Percentiles rank a stretch among this genome's conserved stretches.
Evolutionary conservation across 1,140 invertebrate species (phyloP).

Genomic region (Zophobas atratus): DNA sequence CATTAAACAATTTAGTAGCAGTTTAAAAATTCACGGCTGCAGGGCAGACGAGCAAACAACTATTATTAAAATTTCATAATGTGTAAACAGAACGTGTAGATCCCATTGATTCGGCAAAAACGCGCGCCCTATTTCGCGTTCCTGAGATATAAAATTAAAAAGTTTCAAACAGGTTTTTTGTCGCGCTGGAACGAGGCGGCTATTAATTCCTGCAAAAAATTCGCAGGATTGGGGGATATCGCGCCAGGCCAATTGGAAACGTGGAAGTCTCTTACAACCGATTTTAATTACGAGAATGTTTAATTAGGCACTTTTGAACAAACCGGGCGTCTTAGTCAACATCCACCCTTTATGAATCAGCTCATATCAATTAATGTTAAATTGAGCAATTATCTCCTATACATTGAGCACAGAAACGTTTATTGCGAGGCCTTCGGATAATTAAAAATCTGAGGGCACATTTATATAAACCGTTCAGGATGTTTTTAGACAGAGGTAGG

Average conservation of each 20-base stretch:
- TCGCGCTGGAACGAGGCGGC: not conserved
- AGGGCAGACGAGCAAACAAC: constrained; percentile 37
- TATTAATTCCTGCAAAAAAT: not conserved
- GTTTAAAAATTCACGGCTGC: constrained; percentile 36
- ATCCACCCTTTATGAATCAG: constrained; percentile 31
- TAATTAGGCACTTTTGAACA: constrained; percentile 47
- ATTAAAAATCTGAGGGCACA: constrained; percentile 1
- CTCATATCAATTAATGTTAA: constrained; percentile 46
- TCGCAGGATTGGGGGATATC: constrained; percentile 20
- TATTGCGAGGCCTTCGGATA: constrained; percentile 16
- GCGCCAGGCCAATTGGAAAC: constrained; percentile 37
- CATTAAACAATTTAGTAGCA: constrained; percentile 11
- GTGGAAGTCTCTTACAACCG: constrained; percentile 34
- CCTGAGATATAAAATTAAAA: not conserved
- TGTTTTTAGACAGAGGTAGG: too few species aligned
- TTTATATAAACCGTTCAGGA: too few species aligned
- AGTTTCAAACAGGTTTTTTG: not conserved
- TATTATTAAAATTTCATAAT: constrained; percentile 43
- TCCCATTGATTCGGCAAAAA: constrained; percentile 40
- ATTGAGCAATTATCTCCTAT: constrained; percentile 48
- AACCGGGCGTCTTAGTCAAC: constrained; percentile 37
- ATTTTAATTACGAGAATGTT: constrained; percentile 44
- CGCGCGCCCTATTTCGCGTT: not conserved
- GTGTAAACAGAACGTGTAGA: constrained; percentile 43
- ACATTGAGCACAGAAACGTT: constrained; percentile 44